Evolutionary conservation across 2,888 invertebrate genomes (phyloP), one percentile per base, ranked within the genome.

Genomic region (Drosophila rubida): DNA sequence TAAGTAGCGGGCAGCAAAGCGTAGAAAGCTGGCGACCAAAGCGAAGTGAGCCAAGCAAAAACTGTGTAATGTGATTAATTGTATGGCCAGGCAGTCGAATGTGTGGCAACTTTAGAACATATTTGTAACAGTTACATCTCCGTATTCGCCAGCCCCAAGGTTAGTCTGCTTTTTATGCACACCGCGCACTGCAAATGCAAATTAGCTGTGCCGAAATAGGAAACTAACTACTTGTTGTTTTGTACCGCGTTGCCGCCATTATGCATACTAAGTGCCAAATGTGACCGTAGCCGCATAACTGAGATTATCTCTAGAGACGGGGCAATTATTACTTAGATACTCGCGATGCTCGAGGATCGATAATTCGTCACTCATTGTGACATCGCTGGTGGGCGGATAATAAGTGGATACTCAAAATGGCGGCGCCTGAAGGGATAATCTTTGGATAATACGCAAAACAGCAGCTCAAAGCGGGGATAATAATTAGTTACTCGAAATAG

Each of bases 11-110:
- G 49, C 66, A 75, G 65, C 69, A 60, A 67, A 79, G 67, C 80
- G 79, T 79, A 83, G 85, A 87, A 86, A 83, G 86, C 80, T 65
- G 55, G 23, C 57, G 32, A 32, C 32, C 32, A 27, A 32, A 62
- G 53, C 32, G 63, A 27, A 11, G 44, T 46, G 35, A 25, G 35
- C 68, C 27, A n/a, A 32, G 32, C 32, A 32, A 57, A 62, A 57
- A 32, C 49, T 39, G 41, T 59, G 60, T 66, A 75, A 51, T 67
- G 67, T 35, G 57, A 76, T 76, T 71, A 66, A 58, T 69, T 60
- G 42, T 69, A 70, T 57, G 49, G 39, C 46, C 23, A 11, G 35
- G 7, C 35, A 42, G 46, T 57, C 23, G 63, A 32, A 44, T 66
- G 45, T 61, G 61, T 66, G 58, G 46, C 37, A 48, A 51, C 44